Evolutionary conservation across 1,140 invertebrate species (phyloP).

Genomic region (Apis laboriosa): DNA sequence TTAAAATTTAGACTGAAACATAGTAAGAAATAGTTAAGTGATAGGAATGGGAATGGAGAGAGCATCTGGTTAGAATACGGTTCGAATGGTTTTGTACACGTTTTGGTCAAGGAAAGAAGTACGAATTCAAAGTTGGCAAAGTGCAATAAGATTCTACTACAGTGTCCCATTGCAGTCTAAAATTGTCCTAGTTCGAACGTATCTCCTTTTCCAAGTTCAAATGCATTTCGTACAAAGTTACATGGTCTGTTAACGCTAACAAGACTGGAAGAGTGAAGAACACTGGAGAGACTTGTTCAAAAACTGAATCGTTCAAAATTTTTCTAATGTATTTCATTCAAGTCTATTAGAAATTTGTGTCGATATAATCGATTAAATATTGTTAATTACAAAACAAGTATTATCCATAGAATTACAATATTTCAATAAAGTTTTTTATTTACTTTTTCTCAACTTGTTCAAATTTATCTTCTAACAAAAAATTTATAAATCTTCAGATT

Average conservation of each 20-base stretch:
- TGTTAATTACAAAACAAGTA: neutral
- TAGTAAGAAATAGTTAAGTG: neutral
- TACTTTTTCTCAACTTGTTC: too few species aligned
- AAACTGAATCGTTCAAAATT: constrained; percentile 2
- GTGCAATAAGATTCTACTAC: constrained; percentile 16
- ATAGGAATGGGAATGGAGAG: neutral
- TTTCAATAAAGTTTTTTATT: neutral
- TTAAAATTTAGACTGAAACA: neutral
- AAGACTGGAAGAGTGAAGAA: neutral
- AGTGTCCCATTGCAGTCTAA: constrained; percentile 4
- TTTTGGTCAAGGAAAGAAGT: neutral
- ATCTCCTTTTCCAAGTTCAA: constrained; percentile 20
- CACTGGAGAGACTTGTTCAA: neutral
- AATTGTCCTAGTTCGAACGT: constrained; percentile 23
- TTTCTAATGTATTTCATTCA: neutral
- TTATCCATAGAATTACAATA: neutral
- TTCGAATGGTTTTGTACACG: neutral
- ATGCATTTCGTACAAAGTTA: constrained; percentile 23
- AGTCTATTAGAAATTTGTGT: neutral
- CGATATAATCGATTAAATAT: too few species aligned
- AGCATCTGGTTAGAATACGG: neutral
- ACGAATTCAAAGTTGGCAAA: constrained; percentile 12
- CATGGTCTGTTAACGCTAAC: constrained; percentile 12
- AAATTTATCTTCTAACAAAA: too few species aligned
- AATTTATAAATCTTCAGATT: too few species aligned